These are phyloP conservation scores for Pedetes capensis DNA, from an alignment of 2,113 vertebrate species.

Conservation along the genomic window DNA sequence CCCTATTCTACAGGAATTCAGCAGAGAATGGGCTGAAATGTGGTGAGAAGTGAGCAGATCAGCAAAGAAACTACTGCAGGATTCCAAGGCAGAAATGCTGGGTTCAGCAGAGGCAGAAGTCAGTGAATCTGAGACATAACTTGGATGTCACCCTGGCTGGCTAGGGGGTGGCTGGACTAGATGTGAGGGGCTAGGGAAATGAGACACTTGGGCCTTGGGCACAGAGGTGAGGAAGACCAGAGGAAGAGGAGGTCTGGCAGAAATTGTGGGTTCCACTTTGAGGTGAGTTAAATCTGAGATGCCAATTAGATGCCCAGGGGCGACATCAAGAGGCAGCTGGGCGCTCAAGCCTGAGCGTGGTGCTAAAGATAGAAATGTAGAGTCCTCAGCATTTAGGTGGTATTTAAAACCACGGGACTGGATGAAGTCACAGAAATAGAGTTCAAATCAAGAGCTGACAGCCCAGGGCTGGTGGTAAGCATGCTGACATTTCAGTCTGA, in stretches of 20 bases:
- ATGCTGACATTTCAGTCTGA: neutral
- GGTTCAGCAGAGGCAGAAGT: neutral
- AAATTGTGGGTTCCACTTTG: rapidly evolving
- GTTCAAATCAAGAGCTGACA: neutral
- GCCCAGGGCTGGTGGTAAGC: neutral
- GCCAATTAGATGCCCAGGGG: neutral
- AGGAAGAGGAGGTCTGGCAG: neutral
- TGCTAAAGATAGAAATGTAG: neutral
- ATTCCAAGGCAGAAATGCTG: neutral
- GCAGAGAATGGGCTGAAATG: neutral
- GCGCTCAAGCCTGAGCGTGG: neutral
- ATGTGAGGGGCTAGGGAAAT: rapidly evolving
- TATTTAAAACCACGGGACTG: neutral
- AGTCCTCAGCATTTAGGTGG: neutral
- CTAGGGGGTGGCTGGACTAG: neutral
- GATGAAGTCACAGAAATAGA: neutral
- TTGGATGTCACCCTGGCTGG: neutral
- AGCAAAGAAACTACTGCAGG: neutral
- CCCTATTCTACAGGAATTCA: neutral
- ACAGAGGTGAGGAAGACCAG: neutral
- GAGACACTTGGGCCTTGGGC: neutral
- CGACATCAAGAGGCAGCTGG: neutral
- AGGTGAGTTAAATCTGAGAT: neutral
- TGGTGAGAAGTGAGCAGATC: neutral
- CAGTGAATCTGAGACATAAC: rapidly evolving